These are phyloP conservation scores for Herminia tarsipennalis DNA, from an alignment of 2,888 invertebrate species.

Conservation along the genomic window DNA sequence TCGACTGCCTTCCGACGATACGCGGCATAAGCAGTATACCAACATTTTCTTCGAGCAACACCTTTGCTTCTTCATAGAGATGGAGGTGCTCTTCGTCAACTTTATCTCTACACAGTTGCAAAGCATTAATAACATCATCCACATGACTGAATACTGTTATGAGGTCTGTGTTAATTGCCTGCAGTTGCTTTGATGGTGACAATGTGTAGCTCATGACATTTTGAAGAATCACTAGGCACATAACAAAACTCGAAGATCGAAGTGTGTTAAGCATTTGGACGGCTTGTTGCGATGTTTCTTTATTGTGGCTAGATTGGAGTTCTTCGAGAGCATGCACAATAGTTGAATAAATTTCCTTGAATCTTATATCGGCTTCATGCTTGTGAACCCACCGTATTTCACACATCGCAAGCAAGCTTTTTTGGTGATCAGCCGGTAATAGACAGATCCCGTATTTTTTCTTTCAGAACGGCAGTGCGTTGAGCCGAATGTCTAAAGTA, in stretches of 20 bases:
- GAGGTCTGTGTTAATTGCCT: neutral
- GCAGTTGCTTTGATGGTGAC: neutral
- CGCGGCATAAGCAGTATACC: neutral
- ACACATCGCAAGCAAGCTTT: too few species aligned
- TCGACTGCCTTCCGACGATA: too few species aligned
- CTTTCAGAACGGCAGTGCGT: too few species aligned
- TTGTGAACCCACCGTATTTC: too few species aligned
- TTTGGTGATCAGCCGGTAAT: too few species aligned
- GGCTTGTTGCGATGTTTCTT: neutral
- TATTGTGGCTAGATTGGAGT: too few species aligned
- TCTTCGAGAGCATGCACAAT: too few species aligned
- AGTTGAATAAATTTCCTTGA: too few species aligned
- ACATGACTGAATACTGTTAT: neutral
- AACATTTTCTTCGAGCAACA: neutral
- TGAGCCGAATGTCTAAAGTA: too few species aligned
- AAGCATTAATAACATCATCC: neutral
- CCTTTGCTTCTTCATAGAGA: neutral
- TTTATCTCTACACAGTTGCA: neutral
- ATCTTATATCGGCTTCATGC: too few species aligned
- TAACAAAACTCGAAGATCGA: conserved; percentile 39
- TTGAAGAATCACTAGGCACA: conserved; percentile 25
- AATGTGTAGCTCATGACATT: too few species aligned
- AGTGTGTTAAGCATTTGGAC: conserved; percentile 9
- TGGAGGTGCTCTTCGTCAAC: neutral
- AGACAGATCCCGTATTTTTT: too few species aligned